Evolutionary conservation across 2,797 vertebrate species (phyloP).

Genomic region (Thamnophis elegans): DNA sequence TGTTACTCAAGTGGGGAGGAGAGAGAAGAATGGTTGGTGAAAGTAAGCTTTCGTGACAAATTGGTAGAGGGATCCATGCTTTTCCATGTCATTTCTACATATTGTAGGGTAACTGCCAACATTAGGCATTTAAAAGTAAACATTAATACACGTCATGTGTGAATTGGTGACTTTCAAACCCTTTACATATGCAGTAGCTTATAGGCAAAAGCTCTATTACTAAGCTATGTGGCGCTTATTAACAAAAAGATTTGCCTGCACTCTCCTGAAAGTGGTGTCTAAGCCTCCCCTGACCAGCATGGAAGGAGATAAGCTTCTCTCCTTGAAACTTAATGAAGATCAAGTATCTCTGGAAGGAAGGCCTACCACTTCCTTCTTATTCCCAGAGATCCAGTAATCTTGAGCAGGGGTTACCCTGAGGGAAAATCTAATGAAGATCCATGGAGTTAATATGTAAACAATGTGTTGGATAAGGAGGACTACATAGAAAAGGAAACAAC

Average conservation of each 20-base stretch:
- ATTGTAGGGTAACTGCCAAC: background rate
- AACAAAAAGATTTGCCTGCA: background rate
- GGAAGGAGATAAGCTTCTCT: background rate
- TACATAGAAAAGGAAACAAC: background rate
- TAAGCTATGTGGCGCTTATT: background rate
- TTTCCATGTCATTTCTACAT: background rate
- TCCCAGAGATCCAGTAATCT: background rate
- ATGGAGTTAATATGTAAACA: background rate
- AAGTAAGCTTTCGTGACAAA: background rate
- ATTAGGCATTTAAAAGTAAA: background rate
- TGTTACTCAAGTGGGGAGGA: rapidly evolving
- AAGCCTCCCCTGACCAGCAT: background rate
- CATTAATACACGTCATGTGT: background rate
- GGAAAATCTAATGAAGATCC: background rate
- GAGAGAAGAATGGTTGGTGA: background rate
- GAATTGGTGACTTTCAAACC: background rate
- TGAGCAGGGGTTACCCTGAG: background rate
- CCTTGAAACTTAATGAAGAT: background rate
- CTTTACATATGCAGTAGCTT: background rate
- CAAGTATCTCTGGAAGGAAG: background rate
- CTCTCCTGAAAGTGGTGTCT: background rate
- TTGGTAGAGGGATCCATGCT: background rate
- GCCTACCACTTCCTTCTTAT: background rate
- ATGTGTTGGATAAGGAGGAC: background rate
- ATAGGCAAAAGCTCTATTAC: background rate